These are phyloP conservation scores for Pseudomugil gertrudae DNA, from an alignment of 2,797 vertebrate species.

Conservation along the genomic window DNA sequence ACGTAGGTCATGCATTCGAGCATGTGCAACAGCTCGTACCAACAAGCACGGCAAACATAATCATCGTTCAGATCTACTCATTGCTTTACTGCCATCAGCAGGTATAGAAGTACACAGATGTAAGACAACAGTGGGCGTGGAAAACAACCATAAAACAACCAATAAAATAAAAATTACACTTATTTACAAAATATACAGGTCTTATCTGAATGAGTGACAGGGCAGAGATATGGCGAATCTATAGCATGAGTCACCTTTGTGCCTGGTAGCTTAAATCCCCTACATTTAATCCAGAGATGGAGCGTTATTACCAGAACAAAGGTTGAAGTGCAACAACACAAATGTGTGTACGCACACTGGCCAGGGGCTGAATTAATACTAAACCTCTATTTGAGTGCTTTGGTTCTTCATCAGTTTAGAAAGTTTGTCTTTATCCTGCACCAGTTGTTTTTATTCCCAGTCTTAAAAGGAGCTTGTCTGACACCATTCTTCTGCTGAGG, in stretches of 20 bases:
- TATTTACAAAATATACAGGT: conserved; percentile 56
- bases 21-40: conserved; percentile 30
- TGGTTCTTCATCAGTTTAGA: conserved; percentile 39
- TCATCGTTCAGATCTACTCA: conserved; percentile 18
- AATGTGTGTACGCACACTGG: conserved; percentile 32
- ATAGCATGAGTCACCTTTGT: conserved; percentile 46
- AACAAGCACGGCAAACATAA: conserved; percentile 35
- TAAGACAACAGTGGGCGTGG: conserved; percentile 57
- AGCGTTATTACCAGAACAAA: conserved; percentile 26
- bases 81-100: conserved; percentile 23
- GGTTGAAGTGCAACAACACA: conserved; percentile 23
- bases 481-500: conserved; percentile 5
- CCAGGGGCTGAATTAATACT: conserved; percentile 20
- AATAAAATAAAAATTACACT: conserved; percentile 36
- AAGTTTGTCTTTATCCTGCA: conserved; percentile 13
- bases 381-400: conserved; percentile 45
- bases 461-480: conserved; percentile 26
- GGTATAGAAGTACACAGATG: conserved; percentile 27
- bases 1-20: conserved; percentile 55
- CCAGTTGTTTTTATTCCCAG: conserved; percentile 45
- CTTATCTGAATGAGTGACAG: conserved; percentile 31
- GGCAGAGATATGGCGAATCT: conserved; percentile 22
- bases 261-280: conserved; percentile 37
- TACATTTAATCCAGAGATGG: conserved; percentile 36
- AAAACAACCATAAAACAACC: conserved; percentile 39